Conservation (phyloP, 2,888 invertebrate species). For the Caenorhabditis sp. region DNA sequence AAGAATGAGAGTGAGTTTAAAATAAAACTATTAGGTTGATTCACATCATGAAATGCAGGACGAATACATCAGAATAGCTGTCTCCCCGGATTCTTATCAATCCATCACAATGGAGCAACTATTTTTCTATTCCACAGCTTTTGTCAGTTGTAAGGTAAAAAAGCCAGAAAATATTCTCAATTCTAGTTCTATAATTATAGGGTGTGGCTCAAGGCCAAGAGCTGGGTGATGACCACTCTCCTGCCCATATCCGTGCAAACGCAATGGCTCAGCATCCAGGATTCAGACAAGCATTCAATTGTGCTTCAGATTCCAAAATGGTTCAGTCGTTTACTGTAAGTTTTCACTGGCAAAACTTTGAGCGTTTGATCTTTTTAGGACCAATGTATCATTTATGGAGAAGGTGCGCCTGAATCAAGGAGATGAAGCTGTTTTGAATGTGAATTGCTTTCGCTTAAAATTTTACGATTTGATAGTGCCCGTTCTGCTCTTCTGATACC, state of each 20-base stretch:
- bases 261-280: conserved; percentile 6
- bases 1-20: not conserved
- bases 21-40: not conserved
- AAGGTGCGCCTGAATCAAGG: conserved; percentile 8
- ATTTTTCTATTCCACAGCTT: conserved; percentile 25
- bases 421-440: not conserved
- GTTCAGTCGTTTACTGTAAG: conserved; percentile 3
- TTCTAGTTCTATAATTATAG: not conserved
- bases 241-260: not conserved
- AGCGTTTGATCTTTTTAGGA: conserved; percentile 4
- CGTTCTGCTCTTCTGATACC: no score
- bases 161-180: not conserved
- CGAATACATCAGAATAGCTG: not conserved
- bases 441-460: not conserved
- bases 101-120: conserved; percentile 18
- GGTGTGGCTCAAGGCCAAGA: not conserved
- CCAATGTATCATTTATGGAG: conserved; percentile 10
- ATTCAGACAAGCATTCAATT: conserved; percentile 16
- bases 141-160: not conserved
- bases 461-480: no score
- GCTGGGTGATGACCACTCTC: not conserved
- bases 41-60: not conserved
- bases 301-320: conserved; percentile 2
- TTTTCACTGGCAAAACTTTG: not conserved
- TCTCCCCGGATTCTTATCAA: not conserved